Conservation (phyloP, 2,113 vertebrate genomes). For the Bubo blakistoni region DNA sequence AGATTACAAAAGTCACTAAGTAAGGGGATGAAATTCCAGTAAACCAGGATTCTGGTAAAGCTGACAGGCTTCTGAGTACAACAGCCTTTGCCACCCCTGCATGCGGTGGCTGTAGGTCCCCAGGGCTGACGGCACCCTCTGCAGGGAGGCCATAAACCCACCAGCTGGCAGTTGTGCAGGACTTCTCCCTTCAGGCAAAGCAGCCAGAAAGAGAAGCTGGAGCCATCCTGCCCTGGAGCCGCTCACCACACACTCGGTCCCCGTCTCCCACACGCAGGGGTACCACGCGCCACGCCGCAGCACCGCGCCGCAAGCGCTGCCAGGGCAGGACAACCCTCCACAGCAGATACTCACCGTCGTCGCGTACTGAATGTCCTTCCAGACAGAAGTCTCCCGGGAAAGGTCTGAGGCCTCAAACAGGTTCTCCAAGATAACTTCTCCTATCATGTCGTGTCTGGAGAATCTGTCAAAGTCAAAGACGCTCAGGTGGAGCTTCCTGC, state of each 20-base stretch:
- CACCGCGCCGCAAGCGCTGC: rapidly evolving
- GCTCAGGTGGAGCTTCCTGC: constrained; percentile 82
- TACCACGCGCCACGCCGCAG: rapidly evolving
- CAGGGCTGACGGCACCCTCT: neutral
- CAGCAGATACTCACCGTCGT: constrained; percentile 74
- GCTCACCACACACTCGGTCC: neutral
- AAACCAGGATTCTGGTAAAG: neutral
- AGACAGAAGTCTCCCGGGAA: constrained; percentile 81
- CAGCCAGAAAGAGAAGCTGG: neutral
- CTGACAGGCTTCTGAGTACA: neutral
- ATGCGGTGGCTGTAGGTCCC: rapidly evolving
- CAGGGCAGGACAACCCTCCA: neutral
- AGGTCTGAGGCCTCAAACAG: constrained; percentile 82
- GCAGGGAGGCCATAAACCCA: neutral
- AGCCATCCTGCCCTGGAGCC: neutral
- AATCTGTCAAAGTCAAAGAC: constrained; percentile 87
- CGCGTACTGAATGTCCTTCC: constrained; percentile 85
- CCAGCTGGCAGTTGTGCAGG: rapidly evolving
- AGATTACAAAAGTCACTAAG: neutral
- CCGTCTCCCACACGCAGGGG: neutral
- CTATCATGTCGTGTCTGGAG: constrained; percentile 86
- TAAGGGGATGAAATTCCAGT: neutral
- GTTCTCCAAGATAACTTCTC: constrained; percentile 85
- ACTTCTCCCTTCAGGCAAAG: neutral
- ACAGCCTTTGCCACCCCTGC: neutral